Conservation (phyloP, 2,888 invertebrate species). For the Xanthostigma xanthostigma region DNA sequence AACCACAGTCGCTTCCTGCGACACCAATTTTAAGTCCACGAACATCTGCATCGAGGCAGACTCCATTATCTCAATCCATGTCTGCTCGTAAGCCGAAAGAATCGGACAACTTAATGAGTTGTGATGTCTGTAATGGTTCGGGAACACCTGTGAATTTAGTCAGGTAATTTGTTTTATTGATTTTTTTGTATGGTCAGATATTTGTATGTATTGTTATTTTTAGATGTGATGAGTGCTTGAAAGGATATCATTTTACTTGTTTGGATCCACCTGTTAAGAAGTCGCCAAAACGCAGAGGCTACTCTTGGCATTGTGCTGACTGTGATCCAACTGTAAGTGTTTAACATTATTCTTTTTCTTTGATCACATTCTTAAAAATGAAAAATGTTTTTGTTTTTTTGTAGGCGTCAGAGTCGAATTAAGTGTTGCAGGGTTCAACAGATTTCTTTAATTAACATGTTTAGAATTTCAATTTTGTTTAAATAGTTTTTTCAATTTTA, state of each 20-base stretch:
- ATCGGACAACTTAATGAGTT: conserved; percentile 35
- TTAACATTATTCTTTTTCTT: conserved; percentile 5
- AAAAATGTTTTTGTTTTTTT: not conserved
- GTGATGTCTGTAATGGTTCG: conserved; percentile 48
- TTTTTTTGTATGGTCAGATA: not conserved
- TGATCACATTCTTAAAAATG: not conserved
- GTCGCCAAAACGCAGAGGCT: conserved; percentile 84
- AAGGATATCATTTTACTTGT: conserved; percentile 84
- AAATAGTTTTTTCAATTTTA: too few species aligned
- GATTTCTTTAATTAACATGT: too few species aligned
- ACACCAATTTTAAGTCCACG: conserved; percentile 6
- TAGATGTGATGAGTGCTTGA: conserved; percentile 84
- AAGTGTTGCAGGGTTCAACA: not conserved
- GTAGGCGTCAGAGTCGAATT: conserved; percentile 4
- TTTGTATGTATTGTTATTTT: conserved; percentile 8
- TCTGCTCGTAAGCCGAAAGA: conserved; percentile 10
- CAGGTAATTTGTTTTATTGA: conserved; percentile 30
- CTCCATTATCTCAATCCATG: conserved; percentile 11
- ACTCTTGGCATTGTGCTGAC: conserved; percentile 91
- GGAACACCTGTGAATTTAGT: conserved; percentile 52
- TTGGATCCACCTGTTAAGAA: conserved; percentile 88
- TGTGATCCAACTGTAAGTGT: conserved; percentile 77
- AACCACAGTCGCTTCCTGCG: conserved; percentile 14
- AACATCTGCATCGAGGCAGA: conserved; percentile 6
- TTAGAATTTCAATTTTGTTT: too few species aligned